These are phyloP conservation scores for Meriones psammophilus DNA, from an alignment of 2,797 vertebrate genomes.

Conservation along the genomic window DNA sequence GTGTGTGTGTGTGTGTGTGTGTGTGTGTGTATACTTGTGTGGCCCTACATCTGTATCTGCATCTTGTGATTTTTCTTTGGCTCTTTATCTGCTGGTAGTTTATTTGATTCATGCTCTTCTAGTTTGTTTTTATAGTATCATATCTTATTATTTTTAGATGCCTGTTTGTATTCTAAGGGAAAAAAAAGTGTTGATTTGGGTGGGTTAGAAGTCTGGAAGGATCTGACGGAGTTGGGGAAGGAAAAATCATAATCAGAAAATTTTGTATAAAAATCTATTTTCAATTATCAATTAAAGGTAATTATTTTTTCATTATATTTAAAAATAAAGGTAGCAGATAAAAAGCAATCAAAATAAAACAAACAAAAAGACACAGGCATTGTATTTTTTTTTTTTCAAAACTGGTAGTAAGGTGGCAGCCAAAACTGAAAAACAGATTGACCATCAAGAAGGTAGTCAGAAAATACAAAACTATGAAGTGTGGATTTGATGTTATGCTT, in stretches of 20 bases:
- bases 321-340: not conserved
- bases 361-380: not conserved
- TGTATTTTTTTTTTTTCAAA: not conserved
- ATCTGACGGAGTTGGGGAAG: not conserved
- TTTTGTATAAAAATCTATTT: not conserved
- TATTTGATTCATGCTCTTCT: not conserved
- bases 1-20: not conserved
- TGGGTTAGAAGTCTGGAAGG: not conserved
- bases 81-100: not conserved
- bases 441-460: conserved; percentile 54
- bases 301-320: not conserved
- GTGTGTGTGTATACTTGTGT: too few relatives aligned
- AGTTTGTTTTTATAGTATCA: not conserved
- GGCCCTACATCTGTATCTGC: not conserved
- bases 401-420: not conserved
- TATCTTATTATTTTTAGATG: not conserved
- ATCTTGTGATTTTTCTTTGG: not conserved
- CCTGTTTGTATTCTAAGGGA: not conserved
- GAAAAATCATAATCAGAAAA: not conserved
- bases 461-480: conserved; percentile 75
- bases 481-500: not conserved
- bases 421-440: not conserved
- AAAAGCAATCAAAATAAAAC: not conserved
- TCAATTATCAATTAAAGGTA: not conserved
- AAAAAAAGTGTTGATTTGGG: not conserved